Evolutionary conservation across 2,888 invertebrate genomes (phyloP).

Genomic region (Drepanosiphum platanoidis): DNA sequence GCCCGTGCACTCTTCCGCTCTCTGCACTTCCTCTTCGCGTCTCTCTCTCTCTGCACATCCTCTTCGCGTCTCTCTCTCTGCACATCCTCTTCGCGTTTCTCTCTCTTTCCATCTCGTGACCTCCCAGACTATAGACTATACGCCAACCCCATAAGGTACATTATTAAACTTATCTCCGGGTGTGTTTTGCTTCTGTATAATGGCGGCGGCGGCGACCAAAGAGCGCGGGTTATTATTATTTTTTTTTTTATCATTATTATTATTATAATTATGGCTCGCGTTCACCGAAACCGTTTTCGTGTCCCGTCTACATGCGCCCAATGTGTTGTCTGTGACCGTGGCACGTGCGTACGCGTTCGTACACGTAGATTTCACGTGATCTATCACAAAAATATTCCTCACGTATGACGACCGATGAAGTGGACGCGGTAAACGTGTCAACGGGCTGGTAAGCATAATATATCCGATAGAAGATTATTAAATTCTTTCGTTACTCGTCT

Average conservation of each 20-base stretch:
- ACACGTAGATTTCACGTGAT: not conserved
- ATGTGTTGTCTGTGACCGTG: not conserved
- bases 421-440: too few relatives aligned
- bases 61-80: not conserved
- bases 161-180: slow-evolving; percentile 47
- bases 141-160: not conserved
- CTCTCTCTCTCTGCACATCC: too few relatives aligned
- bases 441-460: too few relatives aligned
- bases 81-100: not conserved
- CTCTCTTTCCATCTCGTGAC: not conserved
- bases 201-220: not conserved
- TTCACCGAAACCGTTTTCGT: not conserved
- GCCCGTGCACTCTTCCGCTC: too few relatives aligned
- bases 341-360: not conserved
- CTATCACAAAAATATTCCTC: not conserved
- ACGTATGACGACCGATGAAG: not conserved
- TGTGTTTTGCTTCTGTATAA: not conserved
- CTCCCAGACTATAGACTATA: not conserved
- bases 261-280: not conserved
- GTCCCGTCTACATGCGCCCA: too few relatives aligned
- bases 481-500: too few relatives aligned
- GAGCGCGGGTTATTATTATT: not conserved
- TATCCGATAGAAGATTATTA: too few relatives aligned
- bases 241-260: not conserved
- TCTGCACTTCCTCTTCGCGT: too few relatives aligned